Evolutionary conservation across 2,797 vertebrate species (phyloP).

Genomic region (Molossus molossus): DNA sequence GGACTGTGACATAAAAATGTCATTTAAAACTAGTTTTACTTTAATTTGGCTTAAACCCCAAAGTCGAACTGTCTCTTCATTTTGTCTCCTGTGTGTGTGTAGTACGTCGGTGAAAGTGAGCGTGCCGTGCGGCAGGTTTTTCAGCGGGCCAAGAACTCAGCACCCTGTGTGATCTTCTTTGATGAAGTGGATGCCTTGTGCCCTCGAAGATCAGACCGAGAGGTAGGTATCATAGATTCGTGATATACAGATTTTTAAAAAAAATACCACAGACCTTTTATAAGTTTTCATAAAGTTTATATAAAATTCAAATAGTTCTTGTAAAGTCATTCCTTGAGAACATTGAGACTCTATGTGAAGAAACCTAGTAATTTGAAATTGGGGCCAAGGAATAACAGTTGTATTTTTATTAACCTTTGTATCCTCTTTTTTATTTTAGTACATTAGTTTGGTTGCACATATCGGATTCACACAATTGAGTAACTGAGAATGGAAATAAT

Average conservation of each 20-base stretch:
- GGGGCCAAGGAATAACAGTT: not conserved
- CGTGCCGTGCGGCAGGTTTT: slow-evolving; percentile 97
- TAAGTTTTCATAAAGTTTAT: not conserved
- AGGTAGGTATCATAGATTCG: slow-evolving; percentile 89
- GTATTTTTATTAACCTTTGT: not conserved
- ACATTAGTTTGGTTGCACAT: not conserved
- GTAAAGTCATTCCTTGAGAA: not conserved
- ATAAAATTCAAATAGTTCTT: not conserved
- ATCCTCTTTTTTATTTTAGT: not conserved
- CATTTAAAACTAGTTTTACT: not conserved
- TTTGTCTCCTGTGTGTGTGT: slow-evolving; percentile 13
- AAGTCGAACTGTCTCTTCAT: not conserved
- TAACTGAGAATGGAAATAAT: not conserved
- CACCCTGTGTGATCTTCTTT: slow-evolving; percentile 98
- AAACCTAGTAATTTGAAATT: slow-evolving; percentile 28
- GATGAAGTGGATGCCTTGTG: slow-evolving; percentile 98
- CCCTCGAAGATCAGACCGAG: slow-evolving; percentile 95
- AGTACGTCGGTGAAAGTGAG: slow-evolving; percentile 99
- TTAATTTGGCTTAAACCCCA: not conserved
- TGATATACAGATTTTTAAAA: not conserved
- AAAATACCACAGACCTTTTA: not conserved
- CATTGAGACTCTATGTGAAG: not conserved
- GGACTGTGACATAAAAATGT: not conserved
- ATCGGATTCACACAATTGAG: not conserved
- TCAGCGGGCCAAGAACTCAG: slow-evolving; percentile 96